Evolutionary conservation across 2,888 invertebrate genomes (phyloP).

Genomic region (Neocrepidodera transversa): DNA sequence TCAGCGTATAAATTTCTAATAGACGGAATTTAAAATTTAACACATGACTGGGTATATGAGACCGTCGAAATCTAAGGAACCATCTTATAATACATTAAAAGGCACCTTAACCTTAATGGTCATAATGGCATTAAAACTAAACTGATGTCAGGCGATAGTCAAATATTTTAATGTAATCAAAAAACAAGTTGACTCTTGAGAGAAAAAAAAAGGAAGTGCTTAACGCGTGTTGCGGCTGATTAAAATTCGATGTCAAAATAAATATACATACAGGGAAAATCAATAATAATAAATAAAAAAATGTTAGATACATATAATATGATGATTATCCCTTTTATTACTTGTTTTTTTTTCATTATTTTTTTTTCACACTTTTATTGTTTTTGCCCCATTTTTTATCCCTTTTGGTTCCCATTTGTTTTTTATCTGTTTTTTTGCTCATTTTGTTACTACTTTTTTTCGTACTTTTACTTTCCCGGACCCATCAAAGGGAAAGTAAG

Average conservation of each 20-base stretch:
- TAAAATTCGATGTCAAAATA: constrained; percentile 33
- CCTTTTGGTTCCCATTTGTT: no score
- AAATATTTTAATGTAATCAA: constrained; percentile 32
- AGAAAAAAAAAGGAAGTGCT: constrained; percentile 31
- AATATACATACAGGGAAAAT: background rate
- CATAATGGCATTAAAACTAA: constrained; percentile 33
- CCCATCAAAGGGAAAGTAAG: no score
- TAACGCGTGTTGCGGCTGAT: constrained; percentile 26
- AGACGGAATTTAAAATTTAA: constrained; percentile 14
- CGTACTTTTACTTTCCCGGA: no score
- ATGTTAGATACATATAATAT: no score
- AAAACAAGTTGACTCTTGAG: constrained; percentile 32
- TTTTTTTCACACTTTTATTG: no score
- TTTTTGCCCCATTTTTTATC: no score
- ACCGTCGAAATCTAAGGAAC: constrained; percentile 14
- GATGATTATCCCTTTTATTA: no score
- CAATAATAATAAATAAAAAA: no score
- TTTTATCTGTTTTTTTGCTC: no score
- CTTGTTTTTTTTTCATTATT: no score
- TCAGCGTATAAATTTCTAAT: constrained; percentile 15
- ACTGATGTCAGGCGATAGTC: constrained; percentile 26
- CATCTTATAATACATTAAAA: constrained; percentile 23
- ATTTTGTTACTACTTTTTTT: no score
- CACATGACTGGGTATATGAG: constrained; percentile 1
- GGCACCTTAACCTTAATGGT: constrained; percentile 25